These are phyloP conservation scores for Drosophila acutilabella DNA, from an alignment of 2,888 invertebrate species.

Conservation along the genomic window DNA sequence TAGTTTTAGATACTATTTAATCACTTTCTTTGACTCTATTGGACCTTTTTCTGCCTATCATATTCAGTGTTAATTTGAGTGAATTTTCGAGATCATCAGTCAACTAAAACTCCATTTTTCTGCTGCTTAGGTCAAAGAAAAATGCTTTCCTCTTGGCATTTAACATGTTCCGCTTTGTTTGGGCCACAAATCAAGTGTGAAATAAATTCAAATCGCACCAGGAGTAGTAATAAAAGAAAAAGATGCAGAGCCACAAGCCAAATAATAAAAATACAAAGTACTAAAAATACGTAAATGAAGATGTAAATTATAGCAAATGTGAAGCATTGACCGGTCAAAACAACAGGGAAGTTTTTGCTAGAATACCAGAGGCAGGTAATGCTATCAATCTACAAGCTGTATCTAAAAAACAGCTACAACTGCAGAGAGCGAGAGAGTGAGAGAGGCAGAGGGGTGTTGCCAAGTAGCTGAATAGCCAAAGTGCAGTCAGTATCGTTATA, in stretches of 20 bases:
- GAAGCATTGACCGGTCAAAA: slow-evolving; percentile 68
- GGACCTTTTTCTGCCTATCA: slow-evolving; percentile 8
- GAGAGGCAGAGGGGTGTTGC: slow-evolving; percentile 15
- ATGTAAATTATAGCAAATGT: slow-evolving; percentile 80
- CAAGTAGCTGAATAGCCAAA: slow-evolving; percentile 12
- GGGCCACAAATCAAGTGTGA: slow-evolving; percentile 79
- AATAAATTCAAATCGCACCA: slow-evolving; percentile 78
- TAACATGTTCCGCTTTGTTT: slow-evolving; percentile 46
- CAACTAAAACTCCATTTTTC: slow-evolving; percentile 26
- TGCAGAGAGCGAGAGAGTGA: slow-evolving; percentile 14
- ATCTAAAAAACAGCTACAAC: slow-evolving; percentile 55
- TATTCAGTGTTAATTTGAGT: slow-evolving; percentile 76
- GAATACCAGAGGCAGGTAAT: slow-evolving; percentile 80
- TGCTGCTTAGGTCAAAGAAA: slow-evolving; percentile 8
- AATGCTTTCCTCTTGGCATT: slow-evolving; percentile 34
- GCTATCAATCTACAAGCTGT: slow-evolving; percentile 80
- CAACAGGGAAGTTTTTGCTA: slow-evolving; percentile 43
- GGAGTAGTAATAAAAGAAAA: slow-evolving; percentile 58
- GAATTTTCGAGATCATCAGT: slow-evolving; percentile 71
- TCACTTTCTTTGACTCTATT: too few relatives aligned
- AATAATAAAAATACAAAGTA: slow-evolving; percentile 53
- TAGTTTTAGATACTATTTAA: too few relatives aligned
- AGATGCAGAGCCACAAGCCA: slow-evolving; percentile 50
- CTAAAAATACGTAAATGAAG: slow-evolving; percentile 75
- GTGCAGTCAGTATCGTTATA: slow-evolving; percentile 10